Evolutionary conservation across 2,888 invertebrate genomes (phyloP), one percentile per base, ranked within the genome.

Genomic region (Sphecodes monilicornis): DNA sequence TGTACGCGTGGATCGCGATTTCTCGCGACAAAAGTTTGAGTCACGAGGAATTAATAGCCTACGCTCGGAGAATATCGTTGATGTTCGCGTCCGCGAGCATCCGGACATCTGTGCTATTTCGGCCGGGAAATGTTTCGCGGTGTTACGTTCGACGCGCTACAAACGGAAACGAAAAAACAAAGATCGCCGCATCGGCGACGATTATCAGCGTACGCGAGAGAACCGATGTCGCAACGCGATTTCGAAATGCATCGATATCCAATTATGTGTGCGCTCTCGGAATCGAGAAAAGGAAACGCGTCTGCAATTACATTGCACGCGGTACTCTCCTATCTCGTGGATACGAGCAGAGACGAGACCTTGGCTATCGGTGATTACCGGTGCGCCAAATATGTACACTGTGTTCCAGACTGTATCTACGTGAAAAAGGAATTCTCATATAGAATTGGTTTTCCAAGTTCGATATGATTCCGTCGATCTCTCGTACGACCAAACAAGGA

Each of bases 11-110:
- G 76, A 85, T 85, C 69, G 85, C 84, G 57, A 80, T 84, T 70
- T 70, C 73, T 80, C 80, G 84, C 66, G 85, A 85, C 78, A 82
- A 84, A 84, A 82, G 82, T 82, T 84, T 84, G 78, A 84, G 77
- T 84, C 84, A 82, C 70, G 43, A 66, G 60, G 64, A 84, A 82
- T 84, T 84, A 84, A 84, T 84, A 82, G 84, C 71, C 66, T 13
- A 72, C 79, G 69, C 60, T 66, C 54, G 69, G 64, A 57, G 82
- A 76, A 75, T 83, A 78, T 75, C 84, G 50, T 78, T 72, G 66
- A 71, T 36, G 68, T 36, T 66, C 36, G 75, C 43, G 60, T 76
- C 75, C 71, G 75, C 54, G 72, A 64, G 57, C 71, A 72, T 84
- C 75, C 78, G 79, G 76, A 64, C 57, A 73, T 78, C 60, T 72